Conservation (phyloP, 2,888 invertebrate genomes). For the Mesochorus sp. region DNA sequence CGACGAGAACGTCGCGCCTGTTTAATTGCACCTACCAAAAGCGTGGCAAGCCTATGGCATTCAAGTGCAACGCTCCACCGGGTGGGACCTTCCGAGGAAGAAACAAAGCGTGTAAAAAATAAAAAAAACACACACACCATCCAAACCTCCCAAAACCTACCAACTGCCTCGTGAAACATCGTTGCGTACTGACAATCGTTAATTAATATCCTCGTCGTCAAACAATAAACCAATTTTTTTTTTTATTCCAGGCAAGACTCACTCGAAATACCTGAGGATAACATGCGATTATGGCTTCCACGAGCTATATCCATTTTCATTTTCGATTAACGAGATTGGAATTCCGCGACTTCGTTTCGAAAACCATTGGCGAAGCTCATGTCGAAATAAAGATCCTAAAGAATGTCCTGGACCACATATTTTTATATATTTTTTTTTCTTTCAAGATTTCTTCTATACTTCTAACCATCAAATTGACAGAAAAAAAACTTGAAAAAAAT, state of each 20-base stretch:
- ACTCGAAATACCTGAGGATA: neutral
- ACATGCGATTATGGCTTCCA: too few species aligned
- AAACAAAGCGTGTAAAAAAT: neutral
- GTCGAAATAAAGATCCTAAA: too few species aligned
- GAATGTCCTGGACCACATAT: too few species aligned
- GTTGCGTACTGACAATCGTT: constrained; percentile 31
- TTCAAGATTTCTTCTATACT: too few species aligned
- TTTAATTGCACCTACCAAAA: constrained; percentile 67
- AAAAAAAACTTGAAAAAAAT: too few species aligned
- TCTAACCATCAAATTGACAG: too few species aligned
- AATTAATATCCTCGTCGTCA: constrained; percentile 29
- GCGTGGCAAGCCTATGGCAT: constrained; percentile 46
- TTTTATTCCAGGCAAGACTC: constrained; percentile 5
- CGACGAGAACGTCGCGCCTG: constrained; percentile 29
- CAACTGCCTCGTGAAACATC: constrained; percentile 25
- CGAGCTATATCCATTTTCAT: too few species aligned
- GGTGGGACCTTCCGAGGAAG: neutral
- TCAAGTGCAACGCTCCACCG: constrained; percentile 9
- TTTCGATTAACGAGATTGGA: too few species aligned
- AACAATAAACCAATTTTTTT: too few species aligned
- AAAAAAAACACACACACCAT: constrained; percentile 9
- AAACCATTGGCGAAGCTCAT: too few species aligned
- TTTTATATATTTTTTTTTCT: too few species aligned
- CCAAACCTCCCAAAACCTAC: constrained; percentile 22
- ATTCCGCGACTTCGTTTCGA: too few species aligned